phyloP scores from a whole-genome alignment of 2,797 vertebrate genomes.

The Crenuchus spilurus region DNA sequence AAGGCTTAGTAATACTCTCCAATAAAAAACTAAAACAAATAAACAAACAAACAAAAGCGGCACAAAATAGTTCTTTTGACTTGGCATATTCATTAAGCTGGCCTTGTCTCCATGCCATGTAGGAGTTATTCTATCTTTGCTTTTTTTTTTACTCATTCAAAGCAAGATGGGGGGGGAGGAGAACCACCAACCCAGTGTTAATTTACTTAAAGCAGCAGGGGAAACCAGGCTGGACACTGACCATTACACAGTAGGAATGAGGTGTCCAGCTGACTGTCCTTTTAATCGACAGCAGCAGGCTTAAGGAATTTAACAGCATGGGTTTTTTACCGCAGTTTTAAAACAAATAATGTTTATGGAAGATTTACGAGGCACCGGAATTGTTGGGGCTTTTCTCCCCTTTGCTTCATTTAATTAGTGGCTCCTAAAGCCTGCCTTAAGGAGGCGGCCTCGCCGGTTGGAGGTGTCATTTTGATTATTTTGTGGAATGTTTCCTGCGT shows the following conservation, averaged over 20 bases:
- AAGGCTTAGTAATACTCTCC: too few relatives aligned
- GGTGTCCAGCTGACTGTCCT: constrained; percentile 85
- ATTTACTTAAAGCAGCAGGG: constrained; percentile 82
- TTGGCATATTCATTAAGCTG: constrained; percentile 3
- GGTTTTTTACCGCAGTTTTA: constrained; percentile 65
- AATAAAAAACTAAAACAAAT: neutral
- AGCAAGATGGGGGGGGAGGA: constrained; percentile 16
- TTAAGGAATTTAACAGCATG: constrained; percentile 84
- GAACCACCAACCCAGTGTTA: constrained; percentile 74
- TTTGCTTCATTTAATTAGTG: constrained; percentile 79
- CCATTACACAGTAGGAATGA: constrained; percentile 84
- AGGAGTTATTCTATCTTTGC: constrained; percentile 31
- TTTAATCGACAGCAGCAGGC: constrained; percentile 86
- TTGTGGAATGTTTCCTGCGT: constrained; percentile 62
- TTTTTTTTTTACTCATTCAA: constrained; percentile 43
- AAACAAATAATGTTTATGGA: constrained; percentile 82
- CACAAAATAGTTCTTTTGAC: neutral
- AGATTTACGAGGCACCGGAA: constrained; percentile 77
- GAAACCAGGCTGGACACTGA: constrained; percentile 79
- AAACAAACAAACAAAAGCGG: neutral
- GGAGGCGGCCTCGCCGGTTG: constrained; percentile 78
- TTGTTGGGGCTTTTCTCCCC: constrained; percentile 71
- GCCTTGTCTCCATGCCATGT: neutral
- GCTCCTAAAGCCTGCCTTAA: constrained; percentile 73
- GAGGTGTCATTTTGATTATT: constrained; percentile 84